These are phyloP conservation scores for Anolis sagrei DNA, from an alignment of 2,113 vertebrate species.

Conservation along the genomic window DNA sequence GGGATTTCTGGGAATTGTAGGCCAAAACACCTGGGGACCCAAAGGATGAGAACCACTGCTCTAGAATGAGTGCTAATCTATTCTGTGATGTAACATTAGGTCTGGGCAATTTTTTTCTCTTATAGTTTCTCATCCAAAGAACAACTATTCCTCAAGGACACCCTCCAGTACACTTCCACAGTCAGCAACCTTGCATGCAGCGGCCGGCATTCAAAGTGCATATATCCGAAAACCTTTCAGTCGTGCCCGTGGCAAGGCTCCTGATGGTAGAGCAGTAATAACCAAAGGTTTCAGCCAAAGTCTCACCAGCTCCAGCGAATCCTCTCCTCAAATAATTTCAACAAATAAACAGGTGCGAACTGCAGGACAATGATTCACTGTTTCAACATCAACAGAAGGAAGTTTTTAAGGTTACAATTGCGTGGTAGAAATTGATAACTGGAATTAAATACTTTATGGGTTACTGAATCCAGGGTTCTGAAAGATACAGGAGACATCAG, in stretches of 20 bases:
- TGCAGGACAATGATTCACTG: background rate
- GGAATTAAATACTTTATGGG: background rate
- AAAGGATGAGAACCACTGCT: too few species aligned
- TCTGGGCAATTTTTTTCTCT: conserved; percentile 30
- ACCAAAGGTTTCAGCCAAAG: conserved; percentile 57
- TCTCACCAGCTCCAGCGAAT: conserved; percentile 61
- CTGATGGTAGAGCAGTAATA: conserved; percentile 65
- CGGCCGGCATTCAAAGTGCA: conserved; percentile 64
- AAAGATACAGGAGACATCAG: background rate
- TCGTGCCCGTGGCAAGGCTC: conserved; percentile 64
- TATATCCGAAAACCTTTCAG: conserved; percentile 64
- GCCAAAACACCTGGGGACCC: too few species aligned
- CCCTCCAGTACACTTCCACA: conserved; percentile 72
- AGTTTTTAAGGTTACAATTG: background rate
- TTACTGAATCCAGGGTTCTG: background rate
- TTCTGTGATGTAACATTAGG: background rate
- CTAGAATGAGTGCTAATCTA: conserved; percentile 15
- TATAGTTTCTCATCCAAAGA: conserved; percentile 83
- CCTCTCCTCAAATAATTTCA: conserved; percentile 59
- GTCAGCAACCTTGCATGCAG: conserved; percentile 54
- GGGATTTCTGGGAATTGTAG: too few species aligned
- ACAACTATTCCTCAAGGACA: conserved; percentile 79
- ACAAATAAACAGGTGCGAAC: conserved; percentile 77
- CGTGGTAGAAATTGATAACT: background rate
- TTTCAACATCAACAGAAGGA: background rate